phyloP scores from a whole-genome alignment of 2,113 vertebrate species.

The Oreamnos americanus region DNA sequence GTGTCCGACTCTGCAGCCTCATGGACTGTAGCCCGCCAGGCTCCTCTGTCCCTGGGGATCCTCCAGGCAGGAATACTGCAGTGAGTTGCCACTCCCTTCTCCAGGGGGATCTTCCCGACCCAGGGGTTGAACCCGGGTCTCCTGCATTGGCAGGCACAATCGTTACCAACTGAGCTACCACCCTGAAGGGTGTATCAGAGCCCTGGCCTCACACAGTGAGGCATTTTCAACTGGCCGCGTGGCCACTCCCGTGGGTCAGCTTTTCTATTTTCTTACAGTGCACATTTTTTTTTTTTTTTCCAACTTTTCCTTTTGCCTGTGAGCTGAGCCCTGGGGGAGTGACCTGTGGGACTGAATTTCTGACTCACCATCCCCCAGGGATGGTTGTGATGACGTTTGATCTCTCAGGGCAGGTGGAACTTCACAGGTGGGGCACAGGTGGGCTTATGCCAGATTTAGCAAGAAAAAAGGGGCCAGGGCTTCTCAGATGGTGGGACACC shows the following conservation, averaged over 20 bases:
- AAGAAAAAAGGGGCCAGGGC: neutral
- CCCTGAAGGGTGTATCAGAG: neutral
- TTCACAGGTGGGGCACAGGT: neutral
- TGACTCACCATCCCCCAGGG: fast-evolving
- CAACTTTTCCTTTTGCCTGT: neutral
- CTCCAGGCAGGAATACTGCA: neutral
- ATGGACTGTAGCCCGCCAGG: neutral
- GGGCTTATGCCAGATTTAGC: too few relatives aligned
- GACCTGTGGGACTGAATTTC: neutral
- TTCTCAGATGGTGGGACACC: fast-evolving
- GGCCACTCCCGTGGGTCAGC: fast-evolving
- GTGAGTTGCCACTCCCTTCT: neutral
- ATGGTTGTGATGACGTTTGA: fast-evolving
- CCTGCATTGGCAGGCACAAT: neutral
- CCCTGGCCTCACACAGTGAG: fast-evolving
- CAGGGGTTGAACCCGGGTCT: neutral
- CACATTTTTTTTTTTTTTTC: fast-evolving
- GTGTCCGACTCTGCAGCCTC: neutral
- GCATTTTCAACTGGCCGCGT: fast-evolving
- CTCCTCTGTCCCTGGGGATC: neutral
- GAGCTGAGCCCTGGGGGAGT: neutral
- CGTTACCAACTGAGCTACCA: fast-evolving
- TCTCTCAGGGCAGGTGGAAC: fast-evolving
- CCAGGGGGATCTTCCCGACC: neutral
- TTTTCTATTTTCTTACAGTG: too few relatives aligned